Conservation (phyloP, 1,140 invertebrate genomes). For the Sitodiplosis mosellana region DNA sequence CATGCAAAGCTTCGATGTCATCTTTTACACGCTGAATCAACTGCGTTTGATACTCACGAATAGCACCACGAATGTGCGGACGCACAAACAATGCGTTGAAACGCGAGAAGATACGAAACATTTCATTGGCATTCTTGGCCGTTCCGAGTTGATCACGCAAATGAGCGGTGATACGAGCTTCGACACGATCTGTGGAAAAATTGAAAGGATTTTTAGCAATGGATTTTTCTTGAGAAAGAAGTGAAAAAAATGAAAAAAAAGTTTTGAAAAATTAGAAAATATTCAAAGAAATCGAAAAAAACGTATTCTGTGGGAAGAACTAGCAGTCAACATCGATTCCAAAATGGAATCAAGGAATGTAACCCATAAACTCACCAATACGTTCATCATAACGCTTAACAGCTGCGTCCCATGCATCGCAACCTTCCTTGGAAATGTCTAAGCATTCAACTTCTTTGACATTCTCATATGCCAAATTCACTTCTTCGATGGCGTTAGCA, state of each 20-base stretch:
- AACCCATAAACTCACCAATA: slow-evolving; percentile 44
- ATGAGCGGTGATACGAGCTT: slow-evolving; percentile 91
- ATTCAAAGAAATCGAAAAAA: too few species aligned
- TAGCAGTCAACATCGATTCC: too few species aligned
- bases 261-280: too few species aligned
- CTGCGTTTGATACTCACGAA: slow-evolving; percentile 97
- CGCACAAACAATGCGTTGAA: slow-evolving; percentile 98
- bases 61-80: slow-evolving; percentile 95
- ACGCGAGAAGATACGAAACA: slow-evolving; percentile 96
- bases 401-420: slow-evolving; percentile 93
- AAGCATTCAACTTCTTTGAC: slow-evolving; percentile 97
- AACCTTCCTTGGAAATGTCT: slow-evolving; percentile 91
- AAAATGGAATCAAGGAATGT: slow-evolving; percentile 2
- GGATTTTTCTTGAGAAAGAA: not conserved
- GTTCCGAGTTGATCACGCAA: slow-evolving; percentile 92
- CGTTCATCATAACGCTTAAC: slow-evolving; percentile 90
- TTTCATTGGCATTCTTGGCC: slow-evolving; percentile 98
- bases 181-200: slow-evolving; percentile 53
- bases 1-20: slow-evolving; percentile 93
- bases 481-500: slow-evolving; percentile 79
- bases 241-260: too few species aligned
- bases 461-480: slow-evolving; percentile 94
- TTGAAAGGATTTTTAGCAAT: not conserved
- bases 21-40: slow-evolving; percentile 97
- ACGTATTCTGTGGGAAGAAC: too few species aligned